Conservation (phyloP, 1,140 invertebrate genomes). For the Drosophila triauraria region DNA sequence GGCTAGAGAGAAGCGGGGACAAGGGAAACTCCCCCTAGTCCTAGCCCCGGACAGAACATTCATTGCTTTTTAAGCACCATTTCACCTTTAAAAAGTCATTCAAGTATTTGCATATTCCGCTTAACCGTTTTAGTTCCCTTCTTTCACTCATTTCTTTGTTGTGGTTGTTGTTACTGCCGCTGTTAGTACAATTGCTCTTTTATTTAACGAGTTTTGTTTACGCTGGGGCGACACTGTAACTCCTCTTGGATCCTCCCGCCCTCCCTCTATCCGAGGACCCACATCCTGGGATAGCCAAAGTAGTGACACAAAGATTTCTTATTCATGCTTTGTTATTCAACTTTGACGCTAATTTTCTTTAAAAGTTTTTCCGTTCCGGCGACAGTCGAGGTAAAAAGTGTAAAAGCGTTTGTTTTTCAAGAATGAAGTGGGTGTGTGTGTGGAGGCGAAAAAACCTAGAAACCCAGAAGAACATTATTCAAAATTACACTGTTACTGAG, state of each 20-base stretch:
- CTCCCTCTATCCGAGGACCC: slow-evolving; percentile 1
- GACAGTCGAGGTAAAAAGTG: slow-evolving; percentile 39
- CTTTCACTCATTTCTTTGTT: slow-evolving; percentile 37
- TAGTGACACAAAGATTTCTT: slow-evolving; percentile 73
- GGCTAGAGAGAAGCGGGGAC: background rate
- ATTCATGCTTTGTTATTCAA: slow-evolving; percentile 79
- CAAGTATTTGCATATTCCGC: slow-evolving; percentile 84
- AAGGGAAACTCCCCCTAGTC: slow-evolving; percentile 13
- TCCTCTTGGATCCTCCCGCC: slow-evolving; percentile 22
- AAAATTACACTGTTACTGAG: background rate
- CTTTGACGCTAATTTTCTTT: slow-evolving; percentile 79
- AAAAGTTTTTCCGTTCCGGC: slow-evolving; percentile 50
- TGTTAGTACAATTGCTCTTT: slow-evolving; percentile 83
- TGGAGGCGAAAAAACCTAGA: no score
- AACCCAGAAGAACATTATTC: background rate
- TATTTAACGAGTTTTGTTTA: slow-evolving; percentile 84
- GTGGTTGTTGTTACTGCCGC: slow-evolving; percentile 30
- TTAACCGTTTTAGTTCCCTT: slow-evolving; percentile 81
- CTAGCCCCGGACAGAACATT: slow-evolving; percentile 45
- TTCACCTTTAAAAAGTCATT: slow-evolving; percentile 85
- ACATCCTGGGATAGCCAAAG: slow-evolving; percentile 38
- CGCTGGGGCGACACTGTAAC: slow-evolving; percentile 60
- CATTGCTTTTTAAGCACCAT: slow-evolving; percentile 84
- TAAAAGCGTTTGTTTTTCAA: slow-evolving; percentile 33
- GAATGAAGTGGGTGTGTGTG: background rate